Conservation (phyloP, 2,888 invertebrate genomes). For the Pyralis farinalis region DNA sequence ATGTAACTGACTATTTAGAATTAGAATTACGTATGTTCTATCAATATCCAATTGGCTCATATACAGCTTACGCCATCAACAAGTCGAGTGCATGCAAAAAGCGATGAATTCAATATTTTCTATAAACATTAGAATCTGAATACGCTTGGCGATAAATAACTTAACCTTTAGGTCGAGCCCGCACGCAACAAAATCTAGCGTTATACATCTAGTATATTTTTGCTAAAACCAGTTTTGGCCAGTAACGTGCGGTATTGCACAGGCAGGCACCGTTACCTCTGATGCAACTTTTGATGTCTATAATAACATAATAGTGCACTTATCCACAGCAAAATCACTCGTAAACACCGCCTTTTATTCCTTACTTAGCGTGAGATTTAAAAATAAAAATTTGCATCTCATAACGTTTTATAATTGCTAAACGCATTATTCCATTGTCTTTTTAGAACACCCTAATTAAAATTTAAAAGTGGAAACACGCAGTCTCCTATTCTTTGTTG, state of each 20-base stretch:
- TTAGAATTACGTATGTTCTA: background rate
- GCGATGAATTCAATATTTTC: conserved; percentile 1
- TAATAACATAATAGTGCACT: conserved; percentile 74
- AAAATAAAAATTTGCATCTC: conserved; percentile 54
- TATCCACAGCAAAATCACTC: conserved; percentile 38
- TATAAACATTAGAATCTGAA: conserved; percentile 16
- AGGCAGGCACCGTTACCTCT: conserved; percentile 60
- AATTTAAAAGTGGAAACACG: conserved; percentile 76
- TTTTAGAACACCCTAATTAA: conserved; percentile 59
- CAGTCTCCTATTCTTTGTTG: conserved; percentile 73
- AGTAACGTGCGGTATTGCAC: conserved; percentile 59
- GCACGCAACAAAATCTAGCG: conserved; percentile 50
- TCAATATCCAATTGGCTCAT: background rate
- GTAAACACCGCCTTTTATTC: conserved; percentile 16
- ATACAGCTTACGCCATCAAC: background rate
- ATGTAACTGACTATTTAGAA: no score
- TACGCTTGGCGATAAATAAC: conserved; percentile 38
- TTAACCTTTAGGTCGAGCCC: conserved; percentile 64
- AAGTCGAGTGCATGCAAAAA: background rate
- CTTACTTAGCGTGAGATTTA: conserved; percentile 11
- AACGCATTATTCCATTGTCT: conserved; percentile 72
- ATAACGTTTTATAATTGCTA: conserved; percentile 47
- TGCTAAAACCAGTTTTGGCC: conserved; percentile 64
- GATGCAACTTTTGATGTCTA: conserved; percentile 74
- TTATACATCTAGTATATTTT: conserved; percentile 47